Conservation (phyloP, 1,140 invertebrate genomes). For the Drosophila nigromelanica region DNA sequence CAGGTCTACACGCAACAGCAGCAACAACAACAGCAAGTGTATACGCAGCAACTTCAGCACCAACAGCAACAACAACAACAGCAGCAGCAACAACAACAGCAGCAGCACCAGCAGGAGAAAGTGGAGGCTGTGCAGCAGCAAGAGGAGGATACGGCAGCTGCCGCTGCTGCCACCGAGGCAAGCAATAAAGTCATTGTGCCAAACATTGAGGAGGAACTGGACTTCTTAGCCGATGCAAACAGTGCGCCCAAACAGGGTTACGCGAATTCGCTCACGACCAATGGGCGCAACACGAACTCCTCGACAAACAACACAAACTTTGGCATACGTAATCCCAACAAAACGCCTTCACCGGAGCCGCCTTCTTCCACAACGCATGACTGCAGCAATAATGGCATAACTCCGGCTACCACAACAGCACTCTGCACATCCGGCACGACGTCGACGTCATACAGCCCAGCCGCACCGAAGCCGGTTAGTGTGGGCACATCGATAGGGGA, state of each 20-base stretch:
- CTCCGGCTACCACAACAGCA: conserved; percentile 21
- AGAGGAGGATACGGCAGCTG: conserved; percentile 87
- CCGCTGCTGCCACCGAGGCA: conserved; percentile 86
- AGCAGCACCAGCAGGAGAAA: conserved; percentile 69
- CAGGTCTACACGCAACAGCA: conserved; percentile 73
- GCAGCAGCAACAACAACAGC: conserved; percentile 85
- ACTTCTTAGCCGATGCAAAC: conserved; percentile 88
- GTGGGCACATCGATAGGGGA: conserved; percentile 85
- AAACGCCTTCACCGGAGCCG: conserved; percentile 72
- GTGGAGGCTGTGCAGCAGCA: conserved; percentile 84
- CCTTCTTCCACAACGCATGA: conserved; percentile 39
- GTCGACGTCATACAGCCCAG: conserved; percentile 28
- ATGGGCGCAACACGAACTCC: conserved; percentile 69
- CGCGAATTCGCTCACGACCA: conserved; percentile 84
- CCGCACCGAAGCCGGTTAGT: conserved; percentile 85
- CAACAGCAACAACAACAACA: conserved; percentile 83
- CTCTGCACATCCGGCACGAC: conserved; percentile 15
- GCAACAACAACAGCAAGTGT: conserved; percentile 71
- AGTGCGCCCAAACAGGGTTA: conserved; percentile 84
- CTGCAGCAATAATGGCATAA: conserved; percentile 64
- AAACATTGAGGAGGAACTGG: conserved; percentile 93
- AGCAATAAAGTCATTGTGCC: conserved; percentile 92
- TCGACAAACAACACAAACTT: conserved; percentile 79
- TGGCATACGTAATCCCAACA: conserved; percentile 79
- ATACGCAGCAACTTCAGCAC: conserved; percentile 83